Conservation (phyloP, 2,113 vertebrate genomes). For the Numenius arquata region DNA sequence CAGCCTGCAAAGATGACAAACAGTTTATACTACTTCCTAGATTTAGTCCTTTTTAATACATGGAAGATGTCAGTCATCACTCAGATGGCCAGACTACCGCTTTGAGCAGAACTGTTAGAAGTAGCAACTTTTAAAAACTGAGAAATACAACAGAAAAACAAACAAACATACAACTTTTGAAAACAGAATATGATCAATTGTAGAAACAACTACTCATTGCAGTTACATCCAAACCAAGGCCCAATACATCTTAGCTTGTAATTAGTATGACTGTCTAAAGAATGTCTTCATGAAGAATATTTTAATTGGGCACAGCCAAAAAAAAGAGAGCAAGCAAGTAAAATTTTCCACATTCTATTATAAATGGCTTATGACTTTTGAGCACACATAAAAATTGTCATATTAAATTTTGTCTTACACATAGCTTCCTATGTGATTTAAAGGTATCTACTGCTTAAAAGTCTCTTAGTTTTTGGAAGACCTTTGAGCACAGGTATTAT, state of each 20-base stretch:
- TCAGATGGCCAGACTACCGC: not conserved
- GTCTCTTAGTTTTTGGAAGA: not conserved
- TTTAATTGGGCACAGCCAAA: not conserved
- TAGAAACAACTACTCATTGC: not conserved
- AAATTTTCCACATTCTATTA: not conserved
- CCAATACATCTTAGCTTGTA: not conserved
- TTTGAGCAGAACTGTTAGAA: not conserved
- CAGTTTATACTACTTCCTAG: not conserved
- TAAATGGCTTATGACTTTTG: not conserved
- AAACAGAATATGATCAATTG: not conserved
- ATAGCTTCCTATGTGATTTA: not conserved
- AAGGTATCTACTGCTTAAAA: not conserved
- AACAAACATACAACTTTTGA: not conserved
- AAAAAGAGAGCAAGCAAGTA: not conserved
- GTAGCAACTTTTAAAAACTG: not conserved
- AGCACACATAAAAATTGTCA: not conserved
- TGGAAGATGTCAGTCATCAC: not conserved
- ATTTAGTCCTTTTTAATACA: not conserved
- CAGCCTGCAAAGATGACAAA: slow-evolving; percentile 74
- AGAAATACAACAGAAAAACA: not conserved
- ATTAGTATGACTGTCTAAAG: not conserved
- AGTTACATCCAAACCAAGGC: not conserved
- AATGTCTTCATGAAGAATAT: not conserved
- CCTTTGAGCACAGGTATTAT: not conserved
- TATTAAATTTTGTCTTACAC: not conserved